phyloP scores from a whole-genome alignment of 2,797 vertebrate species.

The Micropoecilia bifurca region DNA sequence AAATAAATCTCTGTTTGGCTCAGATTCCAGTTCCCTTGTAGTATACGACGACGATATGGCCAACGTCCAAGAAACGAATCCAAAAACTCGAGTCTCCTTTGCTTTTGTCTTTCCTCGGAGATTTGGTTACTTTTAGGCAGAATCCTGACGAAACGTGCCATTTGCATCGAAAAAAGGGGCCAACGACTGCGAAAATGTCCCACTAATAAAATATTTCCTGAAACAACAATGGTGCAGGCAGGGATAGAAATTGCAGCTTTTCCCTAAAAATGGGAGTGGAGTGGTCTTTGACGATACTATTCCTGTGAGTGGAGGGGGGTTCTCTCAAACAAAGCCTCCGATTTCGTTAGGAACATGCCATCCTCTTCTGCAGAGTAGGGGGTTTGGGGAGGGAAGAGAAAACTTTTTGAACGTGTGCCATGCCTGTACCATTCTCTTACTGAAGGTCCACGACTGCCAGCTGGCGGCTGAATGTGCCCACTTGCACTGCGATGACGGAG shows the following conservation, averaged over 20 bases:
- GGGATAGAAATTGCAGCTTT: constrained; percentile 70
- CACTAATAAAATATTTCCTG: constrained; percentile 54
- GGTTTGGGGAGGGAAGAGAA: constrained; percentile 84
- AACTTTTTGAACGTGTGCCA: constrained; percentile 90
- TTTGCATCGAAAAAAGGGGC: constrained; percentile 51
- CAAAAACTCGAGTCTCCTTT: constrained; percentile 57
- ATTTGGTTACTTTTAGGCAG: constrained; percentile 49
- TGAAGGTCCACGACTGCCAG: constrained; percentile 88
- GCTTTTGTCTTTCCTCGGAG: constrained; percentile 45
- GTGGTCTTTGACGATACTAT: constrained; percentile 85
- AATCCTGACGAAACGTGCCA: constrained; percentile 54
- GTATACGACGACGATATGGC: constrained; percentile 59
- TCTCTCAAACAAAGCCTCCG: constrained; percentile 83
- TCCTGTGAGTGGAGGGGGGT: constrained; percentile 85
- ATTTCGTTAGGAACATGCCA: constrained; percentile 87
- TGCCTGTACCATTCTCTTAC: constrained; percentile 87
- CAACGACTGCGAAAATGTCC: constrained; percentile 44
- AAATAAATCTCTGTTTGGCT: constrained; percentile 53
- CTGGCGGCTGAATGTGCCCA: constrained; percentile 87
- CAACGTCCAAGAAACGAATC: constrained; percentile 72
- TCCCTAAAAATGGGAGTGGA: constrained; percentile 71
- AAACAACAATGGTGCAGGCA: constrained; percentile 60
- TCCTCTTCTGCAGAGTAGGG: constrained; percentile 85
- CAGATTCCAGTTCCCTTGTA: constrained; percentile 50
- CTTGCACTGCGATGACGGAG: constrained; percentile 79